Conservation (phyloP, 2,113 vertebrate genomes). For the Patagioenas fasciata region DNA sequence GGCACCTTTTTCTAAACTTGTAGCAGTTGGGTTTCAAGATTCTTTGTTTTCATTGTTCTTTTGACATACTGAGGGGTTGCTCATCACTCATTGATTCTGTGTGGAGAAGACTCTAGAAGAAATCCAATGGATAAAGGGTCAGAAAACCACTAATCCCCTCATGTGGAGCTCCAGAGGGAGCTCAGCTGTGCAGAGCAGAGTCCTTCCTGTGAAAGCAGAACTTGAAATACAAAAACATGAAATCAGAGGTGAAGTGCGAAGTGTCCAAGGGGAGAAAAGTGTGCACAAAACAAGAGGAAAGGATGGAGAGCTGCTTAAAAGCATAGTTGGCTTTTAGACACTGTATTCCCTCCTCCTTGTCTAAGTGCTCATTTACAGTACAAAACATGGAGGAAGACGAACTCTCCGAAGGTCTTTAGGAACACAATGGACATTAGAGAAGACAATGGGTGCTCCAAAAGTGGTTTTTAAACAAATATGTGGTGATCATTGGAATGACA, state of each 20-base stretch:
- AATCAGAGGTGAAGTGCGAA: slow-evolving; percentile 6
- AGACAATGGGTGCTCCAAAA: slow-evolving; percentile 19
- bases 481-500: neutral
- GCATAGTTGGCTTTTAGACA: neutral
- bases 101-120: slow-evolving; percentile 14
- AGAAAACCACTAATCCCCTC: slow-evolving; percentile 3
- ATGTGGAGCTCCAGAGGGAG: slow-evolving; percentile 9
- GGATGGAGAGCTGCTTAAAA: neutral
- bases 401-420: slow-evolving; percentile 13
- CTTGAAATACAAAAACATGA: neutral
- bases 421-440: neutral
- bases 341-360: neutral
- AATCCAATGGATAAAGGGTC: slow-evolving; percentile 4
- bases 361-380: slow-evolving; percentile 21
- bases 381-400: neutral
- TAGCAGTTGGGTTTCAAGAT: neutral
- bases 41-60: slow-evolving; percentile 13
- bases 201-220: slow-evolving; percentile 2
- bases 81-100: slow-evolving; percentile 8
- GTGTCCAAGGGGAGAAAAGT: neutral
- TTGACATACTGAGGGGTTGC: neutral
- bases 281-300: neutral
- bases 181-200: slow-evolving; percentile 1
- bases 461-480: neutral
- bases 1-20: neutral